phyloP scores from a whole-genome alignment of 1,140 invertebrate species.

The Nasonia giraulti region DNA sequence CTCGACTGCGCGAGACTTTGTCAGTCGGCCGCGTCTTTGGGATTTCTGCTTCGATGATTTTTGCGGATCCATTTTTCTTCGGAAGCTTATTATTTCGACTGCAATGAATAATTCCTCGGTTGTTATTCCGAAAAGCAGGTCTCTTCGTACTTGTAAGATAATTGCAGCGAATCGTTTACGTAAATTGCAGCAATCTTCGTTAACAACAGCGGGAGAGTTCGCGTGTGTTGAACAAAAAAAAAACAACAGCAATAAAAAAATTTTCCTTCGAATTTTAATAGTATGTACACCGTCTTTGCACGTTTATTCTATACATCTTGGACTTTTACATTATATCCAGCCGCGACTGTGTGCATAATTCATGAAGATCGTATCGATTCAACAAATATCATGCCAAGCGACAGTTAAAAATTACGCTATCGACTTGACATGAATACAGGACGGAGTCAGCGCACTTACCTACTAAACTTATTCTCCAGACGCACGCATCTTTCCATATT shows the following conservation, averaged over 20 bases:
- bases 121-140: too few relatives aligned
- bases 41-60: background rate
- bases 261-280: too few relatives aligned
- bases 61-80: background rate
- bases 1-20: background rate
- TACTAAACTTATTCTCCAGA: background rate
- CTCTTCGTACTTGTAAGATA: too few relatives aligned
- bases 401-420: background rate
- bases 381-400: background rate
- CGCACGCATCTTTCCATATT: background rate
- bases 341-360: background rate
- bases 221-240: too few relatives aligned
- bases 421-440: background rate
- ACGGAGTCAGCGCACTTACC: background rate
- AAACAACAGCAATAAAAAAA: too few relatives aligned
- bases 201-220: too few relatives aligned
- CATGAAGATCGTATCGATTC: slow-evolving; percentile 4
- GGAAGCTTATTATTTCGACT: background rate
- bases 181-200: too few relatives aligned
- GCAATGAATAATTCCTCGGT: background rate
- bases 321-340: too few relatives aligned
- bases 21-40: background rate
- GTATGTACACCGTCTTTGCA: too few relatives aligned
- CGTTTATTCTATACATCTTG: too few relatives aligned
- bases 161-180: too few relatives aligned